Conservation (phyloP, 2,113 vertebrate species). For the Scortum barcoo region DNA sequence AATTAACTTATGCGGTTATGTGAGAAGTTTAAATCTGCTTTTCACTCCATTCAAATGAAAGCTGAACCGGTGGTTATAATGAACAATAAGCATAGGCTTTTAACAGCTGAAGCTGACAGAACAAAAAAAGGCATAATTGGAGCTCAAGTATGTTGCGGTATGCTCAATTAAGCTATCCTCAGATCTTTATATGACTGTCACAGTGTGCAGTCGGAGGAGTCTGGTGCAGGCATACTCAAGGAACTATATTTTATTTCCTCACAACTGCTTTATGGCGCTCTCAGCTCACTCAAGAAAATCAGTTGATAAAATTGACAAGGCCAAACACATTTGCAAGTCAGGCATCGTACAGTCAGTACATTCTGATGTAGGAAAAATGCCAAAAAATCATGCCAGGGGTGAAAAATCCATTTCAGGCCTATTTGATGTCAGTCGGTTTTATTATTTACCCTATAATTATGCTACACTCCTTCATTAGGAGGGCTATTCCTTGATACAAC, state of each 20-base stretch:
- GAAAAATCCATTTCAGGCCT: constrained; percentile 42
- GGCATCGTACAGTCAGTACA: neutral
- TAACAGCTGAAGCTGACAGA: constrained; percentile 62
- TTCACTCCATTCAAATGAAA: constrained; percentile 50
- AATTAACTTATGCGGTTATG: constrained; percentile 49
- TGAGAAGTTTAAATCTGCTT: constrained; percentile 51
- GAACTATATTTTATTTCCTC: constrained; percentile 12
- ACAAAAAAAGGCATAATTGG: constrained; percentile 57
- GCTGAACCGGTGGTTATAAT: constrained; percentile 50
- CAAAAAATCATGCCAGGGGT: constrained; percentile 25
- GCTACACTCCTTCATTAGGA: constrained; percentile 44
- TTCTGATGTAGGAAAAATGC: constrained; percentile 30
- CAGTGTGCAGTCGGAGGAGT: constrained; percentile 16
- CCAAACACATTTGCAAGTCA: constrained; percentile 37
- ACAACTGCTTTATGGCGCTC: neutral
- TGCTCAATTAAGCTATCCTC: constrained; percentile 54
- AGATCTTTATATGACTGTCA: constrained; percentile 51
- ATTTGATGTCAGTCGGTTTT: constrained; percentile 55
- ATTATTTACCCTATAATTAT: constrained; percentile 65
- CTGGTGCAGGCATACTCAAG: neutral
- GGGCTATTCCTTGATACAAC: constrained; percentile 33
- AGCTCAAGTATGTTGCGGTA: constrained; percentile 34
- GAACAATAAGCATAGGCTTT: constrained; percentile 55
- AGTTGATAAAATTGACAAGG: constrained; percentile 23
- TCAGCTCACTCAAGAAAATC: constrained; percentile 17